Conservation (phyloP, 2,888 invertebrate species). For the Agrilus mali region DNA sequence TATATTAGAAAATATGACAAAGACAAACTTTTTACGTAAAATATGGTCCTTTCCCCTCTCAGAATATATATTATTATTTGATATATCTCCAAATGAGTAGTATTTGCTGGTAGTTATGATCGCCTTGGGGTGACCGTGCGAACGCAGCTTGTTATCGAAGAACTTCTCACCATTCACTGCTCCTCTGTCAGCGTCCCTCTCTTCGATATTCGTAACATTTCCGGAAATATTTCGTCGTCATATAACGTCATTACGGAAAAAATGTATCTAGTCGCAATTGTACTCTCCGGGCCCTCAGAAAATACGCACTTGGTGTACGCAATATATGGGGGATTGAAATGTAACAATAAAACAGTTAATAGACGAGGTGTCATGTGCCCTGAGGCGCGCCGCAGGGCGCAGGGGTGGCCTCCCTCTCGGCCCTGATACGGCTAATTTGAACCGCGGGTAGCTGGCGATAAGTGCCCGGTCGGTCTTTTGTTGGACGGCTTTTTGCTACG, state of each 20-base stretch:
- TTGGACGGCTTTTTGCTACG: slow-evolving; percentile 26
- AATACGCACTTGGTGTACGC: slow-evolving; percentile 15
- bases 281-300: slow-evolving; percentile 15
- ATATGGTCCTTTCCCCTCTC: too few species aligned
- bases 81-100: too few species aligned
- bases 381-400: slow-evolving; percentile 29
- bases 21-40: too few species aligned
- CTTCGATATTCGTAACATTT: too few species aligned
- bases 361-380: slow-evolving; percentile 35
- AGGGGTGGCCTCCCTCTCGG: slow-evolving; percentile 21
- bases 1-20: background rate
- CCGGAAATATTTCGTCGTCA: slow-evolving; percentile 5
- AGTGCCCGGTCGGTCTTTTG: slow-evolving; percentile 27
- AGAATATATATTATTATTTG: too few species aligned
- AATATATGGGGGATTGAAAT: slow-evolving; percentile 29
- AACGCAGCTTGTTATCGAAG: too few species aligned
- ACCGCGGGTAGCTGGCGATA: slow-evolving; percentile 34
- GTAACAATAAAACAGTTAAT: slow-evolving; percentile 38
- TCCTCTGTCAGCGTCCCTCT: too few species aligned
- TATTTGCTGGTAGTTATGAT: too few species aligned
- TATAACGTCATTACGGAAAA: slow-evolving; percentile 28
- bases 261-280: slow-evolving; percentile 24
- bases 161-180: too few species aligned
- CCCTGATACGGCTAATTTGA: slow-evolving; percentile 36
- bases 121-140: too few species aligned